Evolutionary conservation across 2,113 vertebrate species (phyloP), one percentile per base, ranked within the genome.

Genomic region (Cairina moschata): DNA sequence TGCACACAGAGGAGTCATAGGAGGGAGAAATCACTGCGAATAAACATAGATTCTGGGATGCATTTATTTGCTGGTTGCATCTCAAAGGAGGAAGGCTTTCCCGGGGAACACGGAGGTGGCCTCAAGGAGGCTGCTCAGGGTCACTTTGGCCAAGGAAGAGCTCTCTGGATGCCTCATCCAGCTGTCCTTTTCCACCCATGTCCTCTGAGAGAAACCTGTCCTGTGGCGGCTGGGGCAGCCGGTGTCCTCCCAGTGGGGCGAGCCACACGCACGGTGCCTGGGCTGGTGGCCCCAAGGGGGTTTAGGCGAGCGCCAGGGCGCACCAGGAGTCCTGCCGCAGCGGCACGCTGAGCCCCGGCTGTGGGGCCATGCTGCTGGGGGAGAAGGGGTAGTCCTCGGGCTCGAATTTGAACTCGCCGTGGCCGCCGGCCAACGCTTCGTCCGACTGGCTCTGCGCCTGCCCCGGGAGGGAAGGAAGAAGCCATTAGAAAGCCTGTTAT

Each of bases 311-410:
- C 0, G 99, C 98, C 95, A 99, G 96, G 2, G 99, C 98, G 1
- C 99, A 99, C 99, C 99, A 99, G 86, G 99, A 98, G 95, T 98
- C 98, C 97, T 98, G 98, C 59, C 95, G 96, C 66, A 98, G 97
- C 3, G 97, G 90, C 68, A 97, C 88, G 0, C 95, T 89, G 20
- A 98, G 97, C 96, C 98, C 96, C 0, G 98, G 98, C 91, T 99
- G 99, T 0, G 98, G 95, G 36, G 97, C 95, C 96, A 99, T 97
- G 90, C 97, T 94, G 9, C 95, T 62, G 1, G 98, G 91, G 3
- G 98, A 97, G 93, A 99, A 99, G 38, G 96, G 90, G 90, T 99
- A 99, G 83, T 99, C 99, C 97, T 99, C 99, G 0, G 97, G 96
- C 9, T 98, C 98, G 0, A 98, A 99, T 96, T 99, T 99, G 97